phyloP scores from a whole-genome alignment of 2,888 invertebrate genomes.

The Lissocephala sabroskyi region DNA sequence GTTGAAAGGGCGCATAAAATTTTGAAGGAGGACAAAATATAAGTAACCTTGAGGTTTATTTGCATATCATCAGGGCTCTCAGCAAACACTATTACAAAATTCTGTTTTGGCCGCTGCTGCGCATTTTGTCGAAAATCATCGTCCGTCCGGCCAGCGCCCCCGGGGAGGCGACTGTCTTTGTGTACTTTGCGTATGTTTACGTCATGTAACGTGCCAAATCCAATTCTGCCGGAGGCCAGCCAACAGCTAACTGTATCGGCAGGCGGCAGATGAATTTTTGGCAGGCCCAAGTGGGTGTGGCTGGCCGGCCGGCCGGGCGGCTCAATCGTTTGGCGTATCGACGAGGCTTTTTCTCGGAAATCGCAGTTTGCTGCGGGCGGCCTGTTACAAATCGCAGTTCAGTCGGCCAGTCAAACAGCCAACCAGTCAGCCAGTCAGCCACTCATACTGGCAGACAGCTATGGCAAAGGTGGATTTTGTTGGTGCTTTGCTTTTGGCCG shows the following conservation, averaged over 20 bases:
- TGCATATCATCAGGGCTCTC: neutral
- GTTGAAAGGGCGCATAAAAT: too few relatives aligned
- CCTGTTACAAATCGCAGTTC: constrained; percentile 18
- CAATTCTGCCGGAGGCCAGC: constrained; percentile 38
- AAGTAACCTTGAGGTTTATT: neutral
- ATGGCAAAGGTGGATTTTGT: constrained; percentile 12
- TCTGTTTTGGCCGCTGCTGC: neutral
- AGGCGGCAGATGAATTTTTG: neutral
- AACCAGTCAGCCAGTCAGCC: constrained; percentile 5
- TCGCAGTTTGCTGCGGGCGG: constrained; percentile 9
- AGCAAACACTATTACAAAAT: neutral
- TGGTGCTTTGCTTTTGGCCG: constrained; percentile 8
- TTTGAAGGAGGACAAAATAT: too few relatives aligned
- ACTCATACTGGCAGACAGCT: constrained; percentile 4
- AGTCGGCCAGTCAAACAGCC: constrained; percentile 4
- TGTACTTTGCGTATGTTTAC: constrained; percentile 41
- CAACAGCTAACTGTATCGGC: constrained; percentile 1
- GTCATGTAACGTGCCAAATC: constrained; percentile 52
- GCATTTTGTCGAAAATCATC: too few relatives aligned
- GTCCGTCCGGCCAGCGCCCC: too few relatives aligned
- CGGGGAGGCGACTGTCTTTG: constrained; percentile 14
- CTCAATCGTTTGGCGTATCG: neutral
- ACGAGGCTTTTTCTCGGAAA: too few relatives aligned
- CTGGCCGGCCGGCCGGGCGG: constrained; percentile 12
- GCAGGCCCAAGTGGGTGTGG: neutral